phyloP scores from a whole-genome alignment of 2,113 vertebrate genomes.

The Centropus bengalensis region DNA sequence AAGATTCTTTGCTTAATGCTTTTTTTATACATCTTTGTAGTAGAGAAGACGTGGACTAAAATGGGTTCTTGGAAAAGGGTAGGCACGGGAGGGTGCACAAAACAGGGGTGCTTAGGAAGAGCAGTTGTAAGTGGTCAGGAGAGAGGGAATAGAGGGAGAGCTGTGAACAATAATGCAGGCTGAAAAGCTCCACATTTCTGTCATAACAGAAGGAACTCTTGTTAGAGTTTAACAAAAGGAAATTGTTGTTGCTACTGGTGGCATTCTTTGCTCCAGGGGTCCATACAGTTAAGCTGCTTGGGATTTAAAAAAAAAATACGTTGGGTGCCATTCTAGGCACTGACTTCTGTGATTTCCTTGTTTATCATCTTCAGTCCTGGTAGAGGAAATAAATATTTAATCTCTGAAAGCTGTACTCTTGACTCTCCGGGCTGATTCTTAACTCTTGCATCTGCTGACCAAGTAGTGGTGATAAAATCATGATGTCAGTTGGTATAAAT shows the following conservation, averaged over 20 bases:
- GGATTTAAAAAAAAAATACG: background rate
- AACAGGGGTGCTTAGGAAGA: background rate
- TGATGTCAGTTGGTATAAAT: background rate
- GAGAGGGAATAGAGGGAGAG: background rate
- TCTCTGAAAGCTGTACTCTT: background rate
- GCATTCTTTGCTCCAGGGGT: background rate
- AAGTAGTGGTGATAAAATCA: background rate
- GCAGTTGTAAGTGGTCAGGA: background rate
- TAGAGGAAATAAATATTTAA: background rate
- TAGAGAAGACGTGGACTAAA: background rate
- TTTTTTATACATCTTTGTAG: background rate
- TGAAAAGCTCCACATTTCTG: background rate
- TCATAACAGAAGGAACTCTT: background rate
- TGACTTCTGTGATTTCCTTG: background rate
- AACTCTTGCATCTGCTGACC: background rate
- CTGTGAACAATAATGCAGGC: background rate
- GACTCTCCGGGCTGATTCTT: background rate
- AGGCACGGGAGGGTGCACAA: rapidly evolving
- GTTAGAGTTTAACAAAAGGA: conserved; percentile 24
- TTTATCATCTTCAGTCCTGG: background rate
- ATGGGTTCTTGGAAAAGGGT: background rate
- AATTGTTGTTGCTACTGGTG: background rate
- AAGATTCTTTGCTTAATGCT: background rate
- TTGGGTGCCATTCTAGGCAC: background rate
- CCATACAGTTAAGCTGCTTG: background rate